Conservation (phyloP, 2,888 invertebrate genomes). For the Phlogophora meticulosa region DNA sequence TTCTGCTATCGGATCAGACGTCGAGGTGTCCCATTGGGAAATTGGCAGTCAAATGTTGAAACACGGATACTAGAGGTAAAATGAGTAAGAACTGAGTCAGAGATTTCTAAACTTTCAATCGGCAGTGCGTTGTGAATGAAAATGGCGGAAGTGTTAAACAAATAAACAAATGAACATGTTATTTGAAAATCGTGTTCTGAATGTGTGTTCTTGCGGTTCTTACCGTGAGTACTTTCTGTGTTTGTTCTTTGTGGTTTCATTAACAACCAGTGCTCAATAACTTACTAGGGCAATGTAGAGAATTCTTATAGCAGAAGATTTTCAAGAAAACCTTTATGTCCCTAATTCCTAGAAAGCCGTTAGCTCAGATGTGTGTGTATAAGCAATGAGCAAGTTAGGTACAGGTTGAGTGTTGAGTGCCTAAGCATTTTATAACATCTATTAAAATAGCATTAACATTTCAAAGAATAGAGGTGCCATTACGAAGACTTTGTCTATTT, state of each 20-base stretch:
- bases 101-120: constrained; percentile 67
- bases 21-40: constrained; percentile 18
- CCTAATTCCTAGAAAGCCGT: constrained; percentile 39
- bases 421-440: constrained; percentile 47
- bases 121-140: constrained; percentile 60
- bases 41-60: constrained; percentile 32
- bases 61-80: constrained; percentile 47
- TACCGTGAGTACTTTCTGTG: constrained; percentile 46
- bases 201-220: constrained; percentile 63
- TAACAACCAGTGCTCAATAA: constrained; percentile 45
- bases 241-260: constrained; percentile 35
- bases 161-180: constrained; percentile 70
- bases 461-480: constrained; percentile 28
- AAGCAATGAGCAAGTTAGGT: not conserved
- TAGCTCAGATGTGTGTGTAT: constrained; percentile 22
- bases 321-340: constrained; percentile 15
- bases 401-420: constrained; percentile 37
- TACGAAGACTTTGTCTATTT: constrained; percentile 34
- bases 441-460: constrained; percentile 56
- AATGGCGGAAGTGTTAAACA: constrained; percentile 57
- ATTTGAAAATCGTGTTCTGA: constrained; percentile 71
- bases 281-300: constrained; percentile 41
- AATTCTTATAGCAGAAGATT: constrained; percentile 21
- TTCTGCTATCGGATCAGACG: constrained; percentile 17
- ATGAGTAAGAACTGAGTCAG: constrained; percentile 50